A percentile compares a stretch with the other conserved stretches of the same genome.
phyloP scores from a whole-genome alignment of 2,113 vertebrate species.

The Dicaeum eximium region DNA sequence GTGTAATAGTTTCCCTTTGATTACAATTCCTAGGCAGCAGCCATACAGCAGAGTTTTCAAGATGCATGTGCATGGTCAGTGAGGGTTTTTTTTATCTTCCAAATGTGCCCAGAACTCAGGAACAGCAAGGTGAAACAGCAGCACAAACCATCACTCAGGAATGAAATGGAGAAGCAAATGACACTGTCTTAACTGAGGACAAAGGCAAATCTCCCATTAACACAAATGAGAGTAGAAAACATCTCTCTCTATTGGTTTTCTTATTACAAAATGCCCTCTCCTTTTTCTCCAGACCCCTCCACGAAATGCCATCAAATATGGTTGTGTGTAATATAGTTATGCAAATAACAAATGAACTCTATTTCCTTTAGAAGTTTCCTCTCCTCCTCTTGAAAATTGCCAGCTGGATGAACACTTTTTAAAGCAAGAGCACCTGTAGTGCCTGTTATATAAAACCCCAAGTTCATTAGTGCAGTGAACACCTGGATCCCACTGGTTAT shows the following conservation, averaged over 20 bases:
- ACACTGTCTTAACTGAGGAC: neutral
- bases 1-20: slow-evolving; percentile 29
- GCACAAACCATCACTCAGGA: slow-evolving; percentile 53
- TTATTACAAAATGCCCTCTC: neutral
- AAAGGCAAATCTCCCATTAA: slow-evolving; percentile 32
- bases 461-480: neutral
- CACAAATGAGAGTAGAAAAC: slow-evolving; percentile 9
- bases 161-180: slow-evolving; percentile 28
- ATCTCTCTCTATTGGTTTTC: neutral
- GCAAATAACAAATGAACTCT: slow-evolving; percentile 5
- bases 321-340: neutral
- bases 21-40: slow-evolving; percentile 17
- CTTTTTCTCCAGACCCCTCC: neutral
- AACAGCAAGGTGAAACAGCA: slow-evolving; percentile 35
- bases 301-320: accelerated
- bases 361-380: neutral
- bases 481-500: neutral
- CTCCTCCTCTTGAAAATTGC: neutral
- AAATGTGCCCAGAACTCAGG: neutral
- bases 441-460: neutral
- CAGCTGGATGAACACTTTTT: neutral
- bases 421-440: neutral
- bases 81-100: neutral
- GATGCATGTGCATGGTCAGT: slow-evolving; percentile 8
- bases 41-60: neutral